Conservation (phyloP, 2,113 vertebrate species). For the Thalassoma bifasciatum region DNA sequence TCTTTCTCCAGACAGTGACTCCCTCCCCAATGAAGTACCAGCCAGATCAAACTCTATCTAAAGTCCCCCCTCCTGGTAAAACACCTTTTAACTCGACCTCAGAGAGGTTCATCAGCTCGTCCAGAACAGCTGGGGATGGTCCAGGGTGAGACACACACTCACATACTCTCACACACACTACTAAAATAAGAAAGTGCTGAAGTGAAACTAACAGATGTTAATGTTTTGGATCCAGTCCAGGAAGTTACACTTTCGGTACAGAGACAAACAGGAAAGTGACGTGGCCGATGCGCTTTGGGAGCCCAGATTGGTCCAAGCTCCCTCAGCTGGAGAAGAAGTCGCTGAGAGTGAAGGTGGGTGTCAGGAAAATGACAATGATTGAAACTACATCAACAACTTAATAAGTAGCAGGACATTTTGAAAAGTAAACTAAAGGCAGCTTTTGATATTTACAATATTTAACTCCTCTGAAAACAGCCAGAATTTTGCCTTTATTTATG, state of each 20-base stretch:
- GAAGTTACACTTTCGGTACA: conserved; percentile 75
- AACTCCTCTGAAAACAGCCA: too few relatives aligned
- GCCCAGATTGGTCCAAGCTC: conserved; percentile 87
- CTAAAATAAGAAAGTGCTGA: accelerated
- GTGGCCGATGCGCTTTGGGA: conserved; percentile 91
- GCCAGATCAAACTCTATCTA: conserved; percentile 44
- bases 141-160: conserved; percentile 82
- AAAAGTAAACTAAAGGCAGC: too few relatives aligned
- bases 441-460: too few relatives aligned
- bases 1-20: conserved; percentile 67
- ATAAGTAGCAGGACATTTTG: too few relatives aligned
- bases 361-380: too few relatives aligned
- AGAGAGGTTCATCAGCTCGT: conserved; percentile 64
- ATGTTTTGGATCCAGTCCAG: conserved; percentile 81
- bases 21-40: conserved; percentile 84
- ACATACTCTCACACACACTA: neutral
- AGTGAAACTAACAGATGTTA: conserved; percentile 10
- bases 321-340: conserved; percentile 77
- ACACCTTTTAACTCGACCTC: conserved; percentile 79
- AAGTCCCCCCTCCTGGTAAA: conserved; percentile 54
- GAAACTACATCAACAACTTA: too few relatives aligned
- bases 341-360: conserved; percentile 82
- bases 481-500: too few relatives aligned
- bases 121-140: conserved; percentile 26
- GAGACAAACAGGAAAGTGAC: conserved; percentile 74